Evolutionary conservation across 2,797 vertebrate genomes (phyloP).

Genomic region (Leuciscus waleckii): DNA sequence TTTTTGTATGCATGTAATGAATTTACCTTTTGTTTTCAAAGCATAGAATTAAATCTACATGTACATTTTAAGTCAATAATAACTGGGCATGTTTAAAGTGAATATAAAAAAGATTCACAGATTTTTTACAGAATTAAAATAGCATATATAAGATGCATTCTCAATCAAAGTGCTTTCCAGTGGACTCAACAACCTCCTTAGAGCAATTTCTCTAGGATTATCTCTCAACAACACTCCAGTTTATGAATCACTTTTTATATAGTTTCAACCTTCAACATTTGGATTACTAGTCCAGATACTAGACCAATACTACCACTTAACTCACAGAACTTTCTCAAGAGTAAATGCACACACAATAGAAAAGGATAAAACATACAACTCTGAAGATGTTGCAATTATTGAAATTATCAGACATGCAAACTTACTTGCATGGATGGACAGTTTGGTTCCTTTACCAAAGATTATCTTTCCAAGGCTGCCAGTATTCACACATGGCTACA

Average conservation of each 20-base stretch:
- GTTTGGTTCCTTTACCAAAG: constrained; percentile 50
- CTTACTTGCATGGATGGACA: constrained; percentile 52
- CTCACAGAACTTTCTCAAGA: not conserved
- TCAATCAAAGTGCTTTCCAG: not conserved
- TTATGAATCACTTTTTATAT: not conserved
- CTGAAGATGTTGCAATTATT: not conserved
- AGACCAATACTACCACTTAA: not conserved
- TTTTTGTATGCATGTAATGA: not conserved
- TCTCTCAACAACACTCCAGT: not conserved
- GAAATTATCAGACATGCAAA: not conserved
- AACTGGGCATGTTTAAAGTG: not conserved
- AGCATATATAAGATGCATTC: not conserved
- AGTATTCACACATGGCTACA: constrained; percentile 53
- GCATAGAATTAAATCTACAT: not conserved
- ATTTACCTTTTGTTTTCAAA: not conserved
- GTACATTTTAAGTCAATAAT: not conserved
- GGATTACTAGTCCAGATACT: not conserved
- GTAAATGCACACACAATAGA: not conserved
- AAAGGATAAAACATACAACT: not conserved
- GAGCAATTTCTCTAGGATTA: not conserved
- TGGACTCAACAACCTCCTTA: not conserved
- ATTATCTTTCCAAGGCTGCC: constrained; percentile 31
- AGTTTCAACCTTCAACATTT: not conserved
- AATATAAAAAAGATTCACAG: not conserved
- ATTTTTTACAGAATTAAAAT: not conserved